Evolutionary conservation across 2,113 vertebrate genomes (phyloP), one percentile per base, ranked within the genome.

Genomic region (Bettongia penicillata): DNA sequence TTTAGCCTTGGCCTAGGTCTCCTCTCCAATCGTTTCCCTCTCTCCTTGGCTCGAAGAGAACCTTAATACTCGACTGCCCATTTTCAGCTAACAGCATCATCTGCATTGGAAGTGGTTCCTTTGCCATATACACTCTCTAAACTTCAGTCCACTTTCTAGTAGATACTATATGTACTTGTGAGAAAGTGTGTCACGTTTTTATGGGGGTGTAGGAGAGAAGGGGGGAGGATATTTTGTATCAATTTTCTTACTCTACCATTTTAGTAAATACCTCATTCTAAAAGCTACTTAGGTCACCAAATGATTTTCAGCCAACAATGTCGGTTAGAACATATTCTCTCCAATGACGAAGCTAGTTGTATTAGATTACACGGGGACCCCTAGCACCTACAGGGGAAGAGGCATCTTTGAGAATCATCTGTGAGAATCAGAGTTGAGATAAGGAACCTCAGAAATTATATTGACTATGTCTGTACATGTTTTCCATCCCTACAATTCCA

Each of bases 361-460:
- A 84, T 84, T n/a, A 43, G n/a, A 68, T 68, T 68, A 37, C 14
- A n/a, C 1, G 7, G 37, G 37, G n/a, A 77, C 5, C 31, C 31
- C 12, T n/a, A n/a, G 28, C 12, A 37, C 0, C 28, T 0, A n/a
- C 0, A n/a, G 31, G 61, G 16, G 2, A 43, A 43, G 37, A 43
- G 8, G n/a, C 37, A 84, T 6, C 14, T 19, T 84, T 43, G 19
- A 84, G n/a, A 84, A 23, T 84, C 68, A 43, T 84, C 68, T 84
- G 19, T 43, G 19, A 84, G 37, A 37, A 3, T 68, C 31, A 68
- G 11, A 68, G 61, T 37, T 68, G 31, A 11, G 12, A 68, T 5
- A 37, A 68, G 2, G n/a, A 84, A 8, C 6, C 1, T 23, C 37
- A 84, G 19, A 77, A 77, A 37, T 77, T 77, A 43, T 43, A 84